Percentiles rank a stretch among this genome's conserved stretches.
phyloP scores from a whole-genome alignment of 2,797 vertebrate genomes.

The Alectoris magna region DNA sequence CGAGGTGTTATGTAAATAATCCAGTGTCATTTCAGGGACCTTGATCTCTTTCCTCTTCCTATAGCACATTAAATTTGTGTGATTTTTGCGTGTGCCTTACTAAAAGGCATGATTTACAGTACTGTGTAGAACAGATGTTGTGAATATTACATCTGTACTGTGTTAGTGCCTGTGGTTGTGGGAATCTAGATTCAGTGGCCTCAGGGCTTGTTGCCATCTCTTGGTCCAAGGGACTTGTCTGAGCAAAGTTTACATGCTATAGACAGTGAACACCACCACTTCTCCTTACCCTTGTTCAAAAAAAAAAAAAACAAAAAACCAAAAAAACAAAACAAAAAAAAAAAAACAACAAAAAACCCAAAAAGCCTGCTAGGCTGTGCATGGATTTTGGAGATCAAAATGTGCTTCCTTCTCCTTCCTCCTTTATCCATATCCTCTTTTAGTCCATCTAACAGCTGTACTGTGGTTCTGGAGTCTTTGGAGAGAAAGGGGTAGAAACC shows the following conservation, averaged over 20 bases:
- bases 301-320: neutral
- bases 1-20: neutral
- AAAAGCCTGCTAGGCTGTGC: neutral
- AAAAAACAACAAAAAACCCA: too few relatives aligned
- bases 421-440: neutral
- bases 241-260: neutral
- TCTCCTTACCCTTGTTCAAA: neutral
- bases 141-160: neutral
- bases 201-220: neutral
- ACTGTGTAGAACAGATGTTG: neutral
- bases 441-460: neutral
- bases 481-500: neutral
- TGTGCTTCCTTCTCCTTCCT: neutral
- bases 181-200: neutral
- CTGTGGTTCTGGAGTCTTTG: neutral
- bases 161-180: neutral
- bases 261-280: accelerated
- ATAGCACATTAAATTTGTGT: neutral
- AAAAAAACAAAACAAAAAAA: too few relatives aligned
- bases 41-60: neutral
- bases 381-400: neutral
- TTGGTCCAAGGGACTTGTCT: neutral
- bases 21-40: neutral
- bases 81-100: neutral
- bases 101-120: neutral